These are phyloP conservation scores for Limosa lapponica DNA, from an alignment of 2,797 vertebrate genomes.

Conservation along the genomic window DNA sequence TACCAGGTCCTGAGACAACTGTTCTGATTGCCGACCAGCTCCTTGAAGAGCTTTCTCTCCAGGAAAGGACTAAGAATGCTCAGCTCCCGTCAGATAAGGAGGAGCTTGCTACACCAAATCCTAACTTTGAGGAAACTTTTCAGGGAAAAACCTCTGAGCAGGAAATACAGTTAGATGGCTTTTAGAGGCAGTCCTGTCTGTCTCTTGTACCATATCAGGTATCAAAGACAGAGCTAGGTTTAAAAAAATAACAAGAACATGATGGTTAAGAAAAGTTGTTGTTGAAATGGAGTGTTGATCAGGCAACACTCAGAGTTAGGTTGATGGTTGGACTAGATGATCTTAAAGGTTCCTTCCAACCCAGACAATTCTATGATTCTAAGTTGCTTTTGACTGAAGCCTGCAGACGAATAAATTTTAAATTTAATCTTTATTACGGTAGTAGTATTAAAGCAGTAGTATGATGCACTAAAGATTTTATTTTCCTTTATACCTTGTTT, in stretches of 20 bases:
- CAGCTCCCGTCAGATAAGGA: constrained; percentile 1
- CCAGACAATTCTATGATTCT: too few species aligned
- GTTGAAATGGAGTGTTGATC: background rate
- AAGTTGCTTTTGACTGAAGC: background rate
- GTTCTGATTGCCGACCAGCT: background rate
- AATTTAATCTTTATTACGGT: background rate
- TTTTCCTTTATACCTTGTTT: background rate
- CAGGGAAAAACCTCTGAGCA: background rate
- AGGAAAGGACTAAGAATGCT: background rate
- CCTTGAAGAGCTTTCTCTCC: background rate
- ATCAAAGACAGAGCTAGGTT: background rate
- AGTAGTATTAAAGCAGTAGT: background rate
- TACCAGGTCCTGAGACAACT: background rate
- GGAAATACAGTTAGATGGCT: background rate
- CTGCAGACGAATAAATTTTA: background rate
- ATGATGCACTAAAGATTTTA: background rate
- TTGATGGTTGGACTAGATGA: too few species aligned
- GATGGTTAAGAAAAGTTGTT: background rate
- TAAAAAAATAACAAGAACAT: background rate
- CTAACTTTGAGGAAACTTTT: background rate
- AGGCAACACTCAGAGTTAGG: background rate
- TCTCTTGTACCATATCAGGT: background rate
- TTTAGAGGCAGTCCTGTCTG: background rate
- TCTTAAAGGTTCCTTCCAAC: too few species aligned
- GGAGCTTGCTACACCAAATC: background rate